Evolutionary conservation across 2,113 vertebrate species (phyloP), one percentile per base, ranked within the genome.

Genomic region (Stigmatopora nigra): DNA sequence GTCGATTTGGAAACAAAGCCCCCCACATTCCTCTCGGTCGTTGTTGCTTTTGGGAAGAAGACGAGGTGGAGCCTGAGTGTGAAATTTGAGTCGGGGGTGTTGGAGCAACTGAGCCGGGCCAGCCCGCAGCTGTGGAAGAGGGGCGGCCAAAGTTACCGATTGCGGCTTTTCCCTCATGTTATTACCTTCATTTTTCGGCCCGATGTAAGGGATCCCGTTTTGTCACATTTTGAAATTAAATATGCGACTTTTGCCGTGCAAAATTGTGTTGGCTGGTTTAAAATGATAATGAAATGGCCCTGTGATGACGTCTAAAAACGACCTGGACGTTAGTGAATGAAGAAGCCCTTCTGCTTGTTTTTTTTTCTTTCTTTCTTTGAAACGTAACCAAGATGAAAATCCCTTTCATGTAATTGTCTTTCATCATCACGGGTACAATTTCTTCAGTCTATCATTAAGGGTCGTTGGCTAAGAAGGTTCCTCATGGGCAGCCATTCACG

Each of bases 1-100:
- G 38, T 60, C 12, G 36, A 22, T 44, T 14, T 82, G 83, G 75
- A 76, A 87, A 86, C 84, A 88, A 86, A 88, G 83, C 78, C 76
- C 84, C 81, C 88, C 81, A 89, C 82, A 88, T 86, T 87, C 87
- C 78, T 82, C 70, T 63, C 63, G 71, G 80, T 73, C 83, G 84
- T 59, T 65, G 82, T 60, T 63, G 78, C 71, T 81, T 31, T 65
- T 60, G 77, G 84, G 77, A 86, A 86, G 86, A 89, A 83, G 89
- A 85, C 82, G 80, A 90, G 89, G 90, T 87, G 90, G 90, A 89
- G 90, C 86, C 80, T 82, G 69, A 22, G 67, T 71, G 86, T 89
- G 90, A 90, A 91, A 91, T 72, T 55, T 76, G 90, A 91, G 80
- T 83, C 88, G 19, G 55, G 72, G 76, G 73, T 81, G 80, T 73